These are phyloP conservation scores for Propsilocerus akamusi DNA, from an alignment of 1,140 invertebrate genomes.

Conservation along the genomic window DNA sequence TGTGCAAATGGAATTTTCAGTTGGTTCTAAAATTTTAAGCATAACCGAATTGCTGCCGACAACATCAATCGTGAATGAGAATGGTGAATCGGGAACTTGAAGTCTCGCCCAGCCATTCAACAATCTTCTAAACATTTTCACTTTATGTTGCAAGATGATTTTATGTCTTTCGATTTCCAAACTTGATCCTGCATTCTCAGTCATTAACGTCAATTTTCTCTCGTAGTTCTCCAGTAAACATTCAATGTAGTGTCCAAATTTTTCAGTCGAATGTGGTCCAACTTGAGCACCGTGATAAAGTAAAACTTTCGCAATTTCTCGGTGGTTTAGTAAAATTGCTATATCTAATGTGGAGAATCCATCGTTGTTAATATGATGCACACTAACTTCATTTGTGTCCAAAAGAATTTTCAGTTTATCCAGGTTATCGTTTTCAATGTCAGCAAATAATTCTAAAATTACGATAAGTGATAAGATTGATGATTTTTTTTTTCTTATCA, in stretches of 20 bases:
- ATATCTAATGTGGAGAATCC: slow-evolving; percentile 77
- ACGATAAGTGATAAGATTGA: no score
- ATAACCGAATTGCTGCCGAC: slow-evolving; percentile 58
- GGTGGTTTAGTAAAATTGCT: slow-evolving; percentile 73
- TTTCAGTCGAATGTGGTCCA: slow-evolving; percentile 30
- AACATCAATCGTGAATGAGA: slow-evolving; percentile 60
- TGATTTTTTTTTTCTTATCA: no score
- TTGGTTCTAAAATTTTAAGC: slow-evolving; percentile 34
- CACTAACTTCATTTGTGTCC: background rate
- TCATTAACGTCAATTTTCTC: background rate
- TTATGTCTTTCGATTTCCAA: slow-evolving; percentile 68
- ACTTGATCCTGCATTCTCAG: slow-evolving; percentile 25
- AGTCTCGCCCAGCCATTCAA: slow-evolving; percentile 38
- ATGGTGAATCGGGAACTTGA: slow-evolving; percentile 61
- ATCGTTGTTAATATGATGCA: slow-evolving; percentile 57
- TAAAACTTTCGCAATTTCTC: slow-evolving; percentile 70
- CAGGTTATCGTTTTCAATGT: background rate
- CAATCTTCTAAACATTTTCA: slow-evolving; percentile 50
- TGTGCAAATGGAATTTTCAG: slow-evolving; percentile 52
- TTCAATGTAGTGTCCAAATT: background rate
- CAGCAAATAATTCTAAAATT: background rate
- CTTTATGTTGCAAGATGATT: slow-evolving; percentile 68
- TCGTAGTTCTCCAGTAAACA: background rate
- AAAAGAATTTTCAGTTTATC: slow-evolving; percentile 1
- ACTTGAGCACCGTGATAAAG: slow-evolving; percentile 75